Evolutionary conservation across 2,113 vertebrate species (phyloP).

Genomic region (Sebastes schlegelii): DNA sequence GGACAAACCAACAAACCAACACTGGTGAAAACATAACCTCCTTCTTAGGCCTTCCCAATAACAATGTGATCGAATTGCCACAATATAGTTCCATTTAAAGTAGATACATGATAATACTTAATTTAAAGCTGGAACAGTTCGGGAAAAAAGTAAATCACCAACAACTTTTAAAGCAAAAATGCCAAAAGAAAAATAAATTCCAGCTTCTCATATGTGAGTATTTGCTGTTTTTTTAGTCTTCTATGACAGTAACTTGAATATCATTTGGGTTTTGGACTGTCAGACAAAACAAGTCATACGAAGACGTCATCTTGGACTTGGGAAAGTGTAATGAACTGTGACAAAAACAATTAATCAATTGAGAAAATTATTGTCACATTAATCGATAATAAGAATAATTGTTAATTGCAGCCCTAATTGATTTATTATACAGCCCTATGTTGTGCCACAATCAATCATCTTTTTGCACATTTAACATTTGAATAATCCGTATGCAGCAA

Average conservation of each 20-base stretch:
- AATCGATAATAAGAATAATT: not conserved
- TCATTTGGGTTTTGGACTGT: not conserved
- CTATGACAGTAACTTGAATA: not conserved
- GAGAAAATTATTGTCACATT: not conserved
- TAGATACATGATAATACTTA: not conserved
- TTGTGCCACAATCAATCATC: not conserved
- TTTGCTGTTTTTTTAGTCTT: not conserved
- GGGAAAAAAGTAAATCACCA: not conserved
- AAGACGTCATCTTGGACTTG: not conserved
- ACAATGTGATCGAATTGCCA: not conserved
- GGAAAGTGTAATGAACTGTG: not conserved
- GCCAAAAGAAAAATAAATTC: not conserved
- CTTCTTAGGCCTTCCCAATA: too few relatives aligned
- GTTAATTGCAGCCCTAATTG: not conserved
- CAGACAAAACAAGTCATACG: not conserved
- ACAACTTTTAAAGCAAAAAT: not conserved
- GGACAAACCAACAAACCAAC: too few relatives aligned
- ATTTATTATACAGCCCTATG: not conserved
- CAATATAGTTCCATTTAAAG: not conserved
- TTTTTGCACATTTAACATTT: not conserved
- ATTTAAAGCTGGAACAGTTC: not conserved
- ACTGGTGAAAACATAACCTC: too few relatives aligned
- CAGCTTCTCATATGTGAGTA: not conserved
- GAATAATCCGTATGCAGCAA: not conserved
- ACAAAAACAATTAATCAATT: not conserved